Conservation (phyloP, 1,140 invertebrate genomes). For the Bicyclus anynana region DNA sequence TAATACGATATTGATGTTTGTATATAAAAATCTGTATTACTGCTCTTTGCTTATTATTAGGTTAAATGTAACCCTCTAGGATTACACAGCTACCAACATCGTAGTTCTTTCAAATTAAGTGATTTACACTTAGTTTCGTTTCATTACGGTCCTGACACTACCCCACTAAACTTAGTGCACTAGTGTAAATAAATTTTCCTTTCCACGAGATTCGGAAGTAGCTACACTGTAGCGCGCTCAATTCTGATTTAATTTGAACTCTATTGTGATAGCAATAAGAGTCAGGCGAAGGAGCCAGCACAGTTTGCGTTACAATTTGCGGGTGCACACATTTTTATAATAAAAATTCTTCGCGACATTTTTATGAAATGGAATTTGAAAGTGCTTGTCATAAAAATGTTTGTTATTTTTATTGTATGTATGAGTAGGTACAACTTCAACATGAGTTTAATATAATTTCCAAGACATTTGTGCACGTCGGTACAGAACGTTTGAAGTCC, state of each 20-base stretch:
- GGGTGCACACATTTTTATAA: neutral
- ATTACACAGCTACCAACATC: too few species aligned
- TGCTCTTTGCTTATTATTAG: too few species aligned
- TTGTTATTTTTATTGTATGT: neutral
- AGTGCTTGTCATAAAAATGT: neutral
- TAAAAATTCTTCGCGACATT: neutral
- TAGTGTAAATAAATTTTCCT: neutral
- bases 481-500: too few species aligned
- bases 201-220: neutral
- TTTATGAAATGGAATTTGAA: neutral
- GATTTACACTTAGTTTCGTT: too few species aligned
- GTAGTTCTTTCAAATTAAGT: too few species aligned
- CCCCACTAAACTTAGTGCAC: neutral
- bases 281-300: neutral
- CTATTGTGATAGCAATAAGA: neutral
- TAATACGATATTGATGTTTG: too few species aligned
- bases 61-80: too few species aligned
- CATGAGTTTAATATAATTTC: neutral
- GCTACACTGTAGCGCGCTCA: neutral
- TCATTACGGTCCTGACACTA: neutral
- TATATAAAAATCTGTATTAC: too few species aligned
- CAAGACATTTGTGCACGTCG: neutral
- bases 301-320: neutral
- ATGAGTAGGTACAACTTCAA: neutral
- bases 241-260: neutral